These are phyloP conservation scores for Copsychus sechellarum DNA, from an alignment of 2,113 vertebrate species.

Conservation along the genomic window DNA sequence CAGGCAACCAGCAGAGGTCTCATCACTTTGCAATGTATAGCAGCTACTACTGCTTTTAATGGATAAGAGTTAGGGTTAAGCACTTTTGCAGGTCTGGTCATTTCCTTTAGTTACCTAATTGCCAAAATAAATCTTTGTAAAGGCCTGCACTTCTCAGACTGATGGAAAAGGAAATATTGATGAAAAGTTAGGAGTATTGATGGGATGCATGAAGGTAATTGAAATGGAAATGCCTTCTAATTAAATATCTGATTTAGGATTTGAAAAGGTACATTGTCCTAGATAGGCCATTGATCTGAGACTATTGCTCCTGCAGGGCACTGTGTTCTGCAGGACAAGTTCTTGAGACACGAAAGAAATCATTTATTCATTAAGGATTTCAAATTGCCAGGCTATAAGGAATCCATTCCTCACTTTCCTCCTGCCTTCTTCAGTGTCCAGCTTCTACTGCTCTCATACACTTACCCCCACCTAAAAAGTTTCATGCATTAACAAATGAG, in stretches of 20 bases:
- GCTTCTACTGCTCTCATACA: neutral
- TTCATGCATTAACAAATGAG: neutral
- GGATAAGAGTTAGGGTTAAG: neutral
- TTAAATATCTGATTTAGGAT: neutral
- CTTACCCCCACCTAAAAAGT: neutral
- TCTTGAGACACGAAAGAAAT: neutral
- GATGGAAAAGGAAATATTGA: constrained; percentile 9
- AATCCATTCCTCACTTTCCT: neutral
- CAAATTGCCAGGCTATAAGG: neutral
- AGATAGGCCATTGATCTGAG: neutral
- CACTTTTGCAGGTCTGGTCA: neutral
- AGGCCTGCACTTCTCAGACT: neutral
- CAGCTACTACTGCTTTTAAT: neutral
- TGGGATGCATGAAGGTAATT: neutral
- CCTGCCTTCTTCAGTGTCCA: neutral
- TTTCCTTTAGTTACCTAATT: neutral
- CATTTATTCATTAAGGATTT: neutral
- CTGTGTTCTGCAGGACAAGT: neutral
- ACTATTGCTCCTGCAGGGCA: neutral
- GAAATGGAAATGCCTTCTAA: constrained; percentile 20
- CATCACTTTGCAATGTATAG: neutral
- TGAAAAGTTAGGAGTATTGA: neutral
- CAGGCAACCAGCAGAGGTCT: neutral
- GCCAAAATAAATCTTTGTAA: neutral
- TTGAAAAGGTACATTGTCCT: neutral